A percentile compares a stretch with the other conserved stretches of the same genome.
Conservation (phyloP, 2,113 vertebrate species). For the Sinocyclocheilus anshuiensis region DNA sequence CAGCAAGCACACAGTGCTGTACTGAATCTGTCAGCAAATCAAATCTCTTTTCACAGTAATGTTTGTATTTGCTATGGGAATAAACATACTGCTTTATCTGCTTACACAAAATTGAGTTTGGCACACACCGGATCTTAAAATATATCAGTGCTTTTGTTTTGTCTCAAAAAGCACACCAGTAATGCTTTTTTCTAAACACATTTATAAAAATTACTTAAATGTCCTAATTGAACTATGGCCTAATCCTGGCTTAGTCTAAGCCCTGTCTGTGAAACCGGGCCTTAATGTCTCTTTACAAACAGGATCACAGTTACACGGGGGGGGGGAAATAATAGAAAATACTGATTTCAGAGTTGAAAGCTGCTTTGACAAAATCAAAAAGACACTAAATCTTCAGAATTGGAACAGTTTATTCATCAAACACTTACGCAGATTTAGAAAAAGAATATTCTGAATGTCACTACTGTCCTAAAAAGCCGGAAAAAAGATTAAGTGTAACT, state of each 20-base stretch:
- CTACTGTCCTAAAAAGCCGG: neutral
- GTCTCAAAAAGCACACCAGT: too few species aligned
- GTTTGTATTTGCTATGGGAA: constrained; percentile 9
- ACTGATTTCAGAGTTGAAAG: too few species aligned
- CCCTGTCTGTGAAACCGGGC: too few species aligned
- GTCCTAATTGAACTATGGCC: too few species aligned
- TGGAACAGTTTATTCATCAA: neutral
- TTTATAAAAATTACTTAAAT: too few species aligned
- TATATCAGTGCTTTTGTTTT: too few species aligned
- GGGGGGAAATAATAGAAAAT: too few species aligned
- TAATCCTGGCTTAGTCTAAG: too few species aligned
- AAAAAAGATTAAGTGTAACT: too few species aligned
- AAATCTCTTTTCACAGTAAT: neutral
- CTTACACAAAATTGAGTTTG: neutral
- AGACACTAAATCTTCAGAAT: neutral
- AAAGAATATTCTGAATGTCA: neutral
- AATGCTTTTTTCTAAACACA: too few species aligned
- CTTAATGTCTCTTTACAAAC: neutral
- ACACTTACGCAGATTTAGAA: neutral
- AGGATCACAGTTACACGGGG: neutral
- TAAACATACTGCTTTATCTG: constrained; percentile 16
- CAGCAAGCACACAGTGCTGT: neutral
- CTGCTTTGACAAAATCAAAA: neutral
- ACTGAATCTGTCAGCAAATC: neutral
- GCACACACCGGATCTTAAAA: neutral